Evolutionary conservation across 2,888 invertebrate species (phyloP).

Genomic region (Minunthozetes semirufus): DNA sequence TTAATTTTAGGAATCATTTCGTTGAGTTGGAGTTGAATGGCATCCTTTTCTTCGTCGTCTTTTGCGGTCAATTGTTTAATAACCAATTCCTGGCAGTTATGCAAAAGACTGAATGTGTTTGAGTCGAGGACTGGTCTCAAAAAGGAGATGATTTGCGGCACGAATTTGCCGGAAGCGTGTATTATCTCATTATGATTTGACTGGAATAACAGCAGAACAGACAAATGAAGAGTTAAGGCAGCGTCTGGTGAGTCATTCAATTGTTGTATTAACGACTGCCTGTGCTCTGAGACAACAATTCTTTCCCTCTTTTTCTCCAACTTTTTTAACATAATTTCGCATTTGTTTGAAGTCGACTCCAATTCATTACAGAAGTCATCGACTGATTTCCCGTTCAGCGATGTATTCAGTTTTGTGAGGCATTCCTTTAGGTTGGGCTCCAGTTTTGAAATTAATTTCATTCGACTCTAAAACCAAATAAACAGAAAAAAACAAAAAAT

Average conservation of each 20-base stretch:
- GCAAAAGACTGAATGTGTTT: constrained; percentile 60
- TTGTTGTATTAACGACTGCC: constrained; percentile 71
- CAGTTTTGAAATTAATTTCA: constrained; percentile 41
- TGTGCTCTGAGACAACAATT: constrained; percentile 66
- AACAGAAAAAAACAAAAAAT: background rate
- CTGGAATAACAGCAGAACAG: constrained; percentile 70
- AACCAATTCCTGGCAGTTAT: constrained; percentile 65
- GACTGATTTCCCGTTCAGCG: constrained; percentile 60
- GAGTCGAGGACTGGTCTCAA: constrained; percentile 63
- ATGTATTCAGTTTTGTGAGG: constrained; percentile 61
- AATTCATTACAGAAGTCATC: constrained; percentile 72
- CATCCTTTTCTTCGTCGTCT: constrained; percentile 48
- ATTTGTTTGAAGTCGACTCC: constrained; percentile 55
- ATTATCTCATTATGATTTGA: constrained; percentile 71
- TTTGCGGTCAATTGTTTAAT: constrained; percentile 56
- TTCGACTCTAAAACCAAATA: constrained; percentile 36
- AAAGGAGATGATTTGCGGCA: constrained; percentile 67
- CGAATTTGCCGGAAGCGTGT: constrained; percentile 89
- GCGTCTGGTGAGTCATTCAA: constrained; percentile 58
- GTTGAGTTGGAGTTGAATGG: constrained; percentile 50
- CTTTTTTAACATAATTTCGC: constrained; percentile 69
- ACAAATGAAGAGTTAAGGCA: constrained; percentile 68
- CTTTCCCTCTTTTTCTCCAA: constrained; percentile 76
- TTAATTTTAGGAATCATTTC: constrained; percentile 44
- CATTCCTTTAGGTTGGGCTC: constrained; percentile 58